Evolutionary conservation across 2,797 vertebrate species (phyloP).

Genomic region (Enteromius unitaeniatus): DNA sequence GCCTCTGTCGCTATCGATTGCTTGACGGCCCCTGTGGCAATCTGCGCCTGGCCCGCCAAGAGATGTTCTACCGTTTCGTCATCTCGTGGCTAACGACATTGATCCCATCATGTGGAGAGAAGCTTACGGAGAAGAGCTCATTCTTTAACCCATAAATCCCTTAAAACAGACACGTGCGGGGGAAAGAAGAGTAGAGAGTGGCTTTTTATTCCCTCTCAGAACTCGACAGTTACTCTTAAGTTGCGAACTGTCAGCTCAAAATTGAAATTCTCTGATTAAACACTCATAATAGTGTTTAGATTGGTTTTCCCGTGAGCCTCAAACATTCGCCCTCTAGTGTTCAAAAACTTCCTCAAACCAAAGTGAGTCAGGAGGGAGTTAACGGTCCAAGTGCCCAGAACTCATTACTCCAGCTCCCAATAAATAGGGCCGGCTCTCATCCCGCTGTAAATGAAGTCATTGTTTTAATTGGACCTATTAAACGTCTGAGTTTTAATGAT

Average conservation of each 20-base stretch:
- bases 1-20: constrained; percentile 75
- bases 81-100: constrained; percentile 77
- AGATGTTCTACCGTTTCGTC: constrained; percentile 74
- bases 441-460: constrained; percentile 82
- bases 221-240: constrained; percentile 25
- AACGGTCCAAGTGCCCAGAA: constrained; percentile 59
- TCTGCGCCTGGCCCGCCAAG: constrained; percentile 74
- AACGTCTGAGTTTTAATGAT: constrained; percentile 81
- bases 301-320: background rate
- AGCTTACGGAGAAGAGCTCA: constrained; percentile 38
- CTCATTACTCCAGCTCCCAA: constrained; percentile 73
- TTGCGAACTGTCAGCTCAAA: background rate
- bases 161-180: constrained; percentile 28
- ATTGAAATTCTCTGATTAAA: constrained; percentile 20
- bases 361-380: constrained; percentile 62
- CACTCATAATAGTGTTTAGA: constrained; percentile 11
- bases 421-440: constrained; percentile 75
- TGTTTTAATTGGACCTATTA: constrained; percentile 88
- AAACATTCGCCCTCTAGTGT: constrained; percentile 8
- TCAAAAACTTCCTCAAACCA: constrained; percentile 12
- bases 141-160: constrained; percentile 43
- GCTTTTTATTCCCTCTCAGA: constrained; percentile 28
- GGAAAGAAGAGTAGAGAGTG: constrained; percentile 19
- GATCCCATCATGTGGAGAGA: constrained; percentile 63
- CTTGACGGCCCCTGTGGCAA: constrained; percentile 64